These are phyloP conservation scores for Eciton burchellii DNA, from an alignment of 1,140 invertebrate genomes.

Conservation along the genomic window DNA sequence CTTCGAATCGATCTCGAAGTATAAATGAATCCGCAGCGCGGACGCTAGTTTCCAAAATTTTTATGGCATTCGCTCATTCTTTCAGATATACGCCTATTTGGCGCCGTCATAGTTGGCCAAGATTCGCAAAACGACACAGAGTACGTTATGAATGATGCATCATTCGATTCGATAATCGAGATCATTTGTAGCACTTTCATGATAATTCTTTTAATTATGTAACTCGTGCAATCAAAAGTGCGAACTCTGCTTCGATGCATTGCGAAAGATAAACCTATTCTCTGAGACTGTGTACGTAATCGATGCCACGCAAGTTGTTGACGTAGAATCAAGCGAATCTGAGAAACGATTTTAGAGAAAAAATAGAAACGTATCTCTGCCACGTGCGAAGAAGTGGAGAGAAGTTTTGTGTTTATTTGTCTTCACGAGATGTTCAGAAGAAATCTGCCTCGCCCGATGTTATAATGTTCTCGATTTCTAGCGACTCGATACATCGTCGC, in stretches of 20 bases:
- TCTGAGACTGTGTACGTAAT: not conserved
- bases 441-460: not conserved
- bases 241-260: not conserved
- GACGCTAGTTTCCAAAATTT: not conserved
- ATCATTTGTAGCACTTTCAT: no score
- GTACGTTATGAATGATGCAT: no score
- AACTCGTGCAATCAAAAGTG: not conserved
- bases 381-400: not conserved
- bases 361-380: slow-evolving; percentile 1
- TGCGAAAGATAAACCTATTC: not conserved
- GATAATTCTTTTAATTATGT: slow-evolving; percentile 17
- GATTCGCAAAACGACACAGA: slow-evolving; percentile 10
- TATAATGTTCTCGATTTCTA: not conserved
- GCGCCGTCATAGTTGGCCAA: slow-evolving; percentile 7
- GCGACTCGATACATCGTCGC: not conserved
- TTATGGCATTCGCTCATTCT: not conserved
- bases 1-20: not conserved
- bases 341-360: not conserved
- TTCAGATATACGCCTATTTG: slow-evolving; percentile 12
- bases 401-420: not conserved
- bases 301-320: not conserved
- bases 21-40: slow-evolving; percentile 23
- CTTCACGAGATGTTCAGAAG: no score
- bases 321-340: not conserved
- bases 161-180: no score